Percentiles rank a stretch among this genome's conserved stretches.
Evolutionary conservation across 2,113 vertebrate genomes (phyloP).

Genomic region (Leucopternis melanops): DNA sequence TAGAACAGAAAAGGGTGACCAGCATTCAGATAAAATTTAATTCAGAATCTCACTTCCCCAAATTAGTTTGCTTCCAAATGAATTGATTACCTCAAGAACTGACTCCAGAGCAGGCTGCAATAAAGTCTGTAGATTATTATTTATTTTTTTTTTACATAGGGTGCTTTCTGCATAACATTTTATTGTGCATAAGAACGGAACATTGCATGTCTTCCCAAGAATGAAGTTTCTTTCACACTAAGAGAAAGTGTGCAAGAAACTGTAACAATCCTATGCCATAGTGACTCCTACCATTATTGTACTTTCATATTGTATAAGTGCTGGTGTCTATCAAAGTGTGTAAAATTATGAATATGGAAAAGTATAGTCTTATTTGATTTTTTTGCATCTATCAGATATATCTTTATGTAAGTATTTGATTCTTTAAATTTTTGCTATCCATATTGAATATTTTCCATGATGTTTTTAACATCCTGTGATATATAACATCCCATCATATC

Average conservation of each 20-base stretch:
- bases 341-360: neutral
- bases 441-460: constrained; percentile 36
- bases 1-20: neutral
- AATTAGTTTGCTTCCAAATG: neutral
- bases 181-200: neutral
- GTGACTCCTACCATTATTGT: neutral
- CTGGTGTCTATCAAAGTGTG: neutral
- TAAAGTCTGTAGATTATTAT: neutral
- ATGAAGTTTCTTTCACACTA: neutral
- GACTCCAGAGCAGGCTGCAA: neutral
- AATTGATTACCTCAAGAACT: neutral
- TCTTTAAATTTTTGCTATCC: constrained; percentile 20
- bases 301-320: neutral
- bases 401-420: neutral
- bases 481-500: constrained; percentile 71
- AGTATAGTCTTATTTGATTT: neutral
- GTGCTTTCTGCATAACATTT: neutral
- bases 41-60: neutral
- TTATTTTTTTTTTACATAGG: neutral
- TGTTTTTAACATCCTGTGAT: constrained; percentile 61
- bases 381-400: neutral
- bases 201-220: neutral
- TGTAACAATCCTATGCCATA: neutral
- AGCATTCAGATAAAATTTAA: neutral
- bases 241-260: neutral